phyloP scores from a whole-genome alignment of 2,113 vertebrate genomes.

The Raphicerus campestris region DNA sequence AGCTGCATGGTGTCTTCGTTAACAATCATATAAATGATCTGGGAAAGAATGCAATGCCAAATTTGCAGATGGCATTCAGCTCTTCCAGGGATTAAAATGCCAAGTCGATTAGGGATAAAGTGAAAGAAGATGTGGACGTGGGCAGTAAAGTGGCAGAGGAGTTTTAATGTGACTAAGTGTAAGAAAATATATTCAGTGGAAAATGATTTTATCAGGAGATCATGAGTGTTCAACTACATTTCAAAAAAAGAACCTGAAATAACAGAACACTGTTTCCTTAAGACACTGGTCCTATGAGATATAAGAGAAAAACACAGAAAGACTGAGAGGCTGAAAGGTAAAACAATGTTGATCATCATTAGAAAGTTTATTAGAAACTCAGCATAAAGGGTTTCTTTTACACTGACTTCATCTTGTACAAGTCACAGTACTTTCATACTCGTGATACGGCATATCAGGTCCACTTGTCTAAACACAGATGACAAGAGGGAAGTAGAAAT shows the following conservation, averaged over 20 bases:
- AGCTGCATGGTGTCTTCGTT: neutral
- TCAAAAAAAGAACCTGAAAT: conserved; percentile 13
- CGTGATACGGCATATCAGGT: neutral
- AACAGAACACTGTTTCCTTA: conserved; percentile 7
- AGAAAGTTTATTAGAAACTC: neutral
- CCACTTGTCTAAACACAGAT: neutral
- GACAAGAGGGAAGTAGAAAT: neutral
- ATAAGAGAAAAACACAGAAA: neutral
- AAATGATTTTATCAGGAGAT: conserved; percentile 37
- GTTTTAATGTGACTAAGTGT: conserved; percentile 64
- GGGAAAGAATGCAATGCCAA: conserved; percentile 51
- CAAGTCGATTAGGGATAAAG: conserved; percentile 62
- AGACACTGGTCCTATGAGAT: neutral
- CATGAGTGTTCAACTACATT: conserved; percentile 12
- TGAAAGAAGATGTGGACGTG: conserved; percentile 60
- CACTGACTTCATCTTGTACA: neutral
- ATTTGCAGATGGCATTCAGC: conserved; percentile 63
- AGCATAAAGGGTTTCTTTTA: neutral
- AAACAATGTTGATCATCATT: neutral
- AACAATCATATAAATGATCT: conserved; percentile 43
- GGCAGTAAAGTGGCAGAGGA: conserved; percentile 70
- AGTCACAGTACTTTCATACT: neutral
- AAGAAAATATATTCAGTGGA: conserved; percentile 58
- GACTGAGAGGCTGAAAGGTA: neutral
- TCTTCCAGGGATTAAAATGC: conserved; percentile 70